Evolutionary conservation across 2,797 vertebrate genomes (phyloP).

Genomic region (Epinephelus malabaricus): DNA sequence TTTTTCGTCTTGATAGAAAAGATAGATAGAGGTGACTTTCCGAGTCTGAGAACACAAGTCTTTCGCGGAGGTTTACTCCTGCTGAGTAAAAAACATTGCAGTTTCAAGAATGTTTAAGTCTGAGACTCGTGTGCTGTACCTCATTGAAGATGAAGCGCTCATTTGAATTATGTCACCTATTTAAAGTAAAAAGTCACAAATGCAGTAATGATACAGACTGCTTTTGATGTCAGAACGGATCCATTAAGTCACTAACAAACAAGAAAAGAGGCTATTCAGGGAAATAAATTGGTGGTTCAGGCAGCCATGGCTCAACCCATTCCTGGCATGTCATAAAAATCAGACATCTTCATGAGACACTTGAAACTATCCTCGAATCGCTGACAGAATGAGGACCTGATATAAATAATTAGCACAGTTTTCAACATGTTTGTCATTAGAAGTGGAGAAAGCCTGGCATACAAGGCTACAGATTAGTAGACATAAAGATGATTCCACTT

Average conservation of each 20-base stretch:
- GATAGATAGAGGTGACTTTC: constrained; percentile 9
- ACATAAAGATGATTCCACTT: constrained; percentile 77
- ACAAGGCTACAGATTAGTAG: constrained; percentile 71
- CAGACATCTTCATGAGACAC: constrained; percentile 75
- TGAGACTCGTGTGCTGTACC: not conserved
- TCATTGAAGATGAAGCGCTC: constrained; percentile 32
- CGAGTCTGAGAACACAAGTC: constrained; percentile 10
- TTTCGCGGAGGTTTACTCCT: constrained; percentile 22
- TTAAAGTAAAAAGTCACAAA: constrained; percentile 56
- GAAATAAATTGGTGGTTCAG: constrained; percentile 70
- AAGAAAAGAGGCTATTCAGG: constrained; percentile 62
- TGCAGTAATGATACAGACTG: constrained; percentile 30
- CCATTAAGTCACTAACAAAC: constrained; percentile 65
- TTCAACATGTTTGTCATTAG: constrained; percentile 78
- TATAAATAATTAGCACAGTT: constrained; percentile 81
- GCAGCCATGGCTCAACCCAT: constrained; percentile 66
- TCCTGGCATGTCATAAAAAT: constrained; percentile 75
- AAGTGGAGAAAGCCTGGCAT: constrained; percentile 62
- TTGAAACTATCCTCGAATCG: constrained; percentile 73
- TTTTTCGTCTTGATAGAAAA: constrained; percentile 22
- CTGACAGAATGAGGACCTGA: constrained; percentile 81
- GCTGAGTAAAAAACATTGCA: constrained; percentile 1
- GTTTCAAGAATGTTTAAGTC: constrained; percentile 30
- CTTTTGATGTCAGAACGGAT: constrained; percentile 64
- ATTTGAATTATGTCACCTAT: constrained; percentile 45